phyloP scores from a whole-genome alignment of 2,797 vertebrate genomes.

The Brachyalestes nurse region DNA sequence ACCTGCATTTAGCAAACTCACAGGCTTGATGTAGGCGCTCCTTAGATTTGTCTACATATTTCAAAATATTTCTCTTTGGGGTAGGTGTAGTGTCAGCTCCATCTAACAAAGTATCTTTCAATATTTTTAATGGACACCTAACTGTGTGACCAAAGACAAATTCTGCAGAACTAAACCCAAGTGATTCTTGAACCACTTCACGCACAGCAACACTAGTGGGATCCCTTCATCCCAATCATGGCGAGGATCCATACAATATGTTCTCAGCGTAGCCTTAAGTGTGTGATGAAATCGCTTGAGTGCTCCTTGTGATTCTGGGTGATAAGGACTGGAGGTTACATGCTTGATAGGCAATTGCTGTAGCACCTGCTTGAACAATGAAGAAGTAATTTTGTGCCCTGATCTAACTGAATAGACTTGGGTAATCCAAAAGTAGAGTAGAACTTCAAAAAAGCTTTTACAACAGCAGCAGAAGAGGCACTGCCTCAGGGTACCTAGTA shows the following conservation, averaged over 20 bases:
- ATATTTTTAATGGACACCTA: neutral
- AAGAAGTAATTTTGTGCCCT: neutral
- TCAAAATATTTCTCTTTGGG: neutral
- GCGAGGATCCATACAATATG: neutral
- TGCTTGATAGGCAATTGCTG: neutral
- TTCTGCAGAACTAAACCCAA: neutral
- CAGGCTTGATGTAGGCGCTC: neutral
- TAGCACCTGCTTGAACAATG: neutral
- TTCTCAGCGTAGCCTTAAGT: neutral
- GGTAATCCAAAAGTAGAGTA: neutral
- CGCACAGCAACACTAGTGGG: neutral
- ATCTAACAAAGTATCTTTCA: neutral
- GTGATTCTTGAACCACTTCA: slow-evolving; percentile 11
- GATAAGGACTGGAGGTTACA: neutral
- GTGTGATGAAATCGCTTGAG: neutral
- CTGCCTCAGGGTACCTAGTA: too few relatives aligned
- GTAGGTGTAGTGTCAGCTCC: neutral
- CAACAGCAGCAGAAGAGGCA: too few relatives aligned
- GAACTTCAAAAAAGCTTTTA: too few relatives aligned
- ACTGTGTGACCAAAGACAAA: slow-evolving; percentile 8
- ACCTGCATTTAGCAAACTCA: too few relatives aligned
- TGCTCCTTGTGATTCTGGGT: neutral
- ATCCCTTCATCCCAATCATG: slow-evolving; percentile 2
- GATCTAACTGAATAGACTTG: too few relatives aligned
- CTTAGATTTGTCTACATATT: neutral